These are phyloP conservation scores for Asarcornis scutulata DNA, from an alignment of 2,113 vertebrate genomes.

Conservation along the genomic window DNA sequence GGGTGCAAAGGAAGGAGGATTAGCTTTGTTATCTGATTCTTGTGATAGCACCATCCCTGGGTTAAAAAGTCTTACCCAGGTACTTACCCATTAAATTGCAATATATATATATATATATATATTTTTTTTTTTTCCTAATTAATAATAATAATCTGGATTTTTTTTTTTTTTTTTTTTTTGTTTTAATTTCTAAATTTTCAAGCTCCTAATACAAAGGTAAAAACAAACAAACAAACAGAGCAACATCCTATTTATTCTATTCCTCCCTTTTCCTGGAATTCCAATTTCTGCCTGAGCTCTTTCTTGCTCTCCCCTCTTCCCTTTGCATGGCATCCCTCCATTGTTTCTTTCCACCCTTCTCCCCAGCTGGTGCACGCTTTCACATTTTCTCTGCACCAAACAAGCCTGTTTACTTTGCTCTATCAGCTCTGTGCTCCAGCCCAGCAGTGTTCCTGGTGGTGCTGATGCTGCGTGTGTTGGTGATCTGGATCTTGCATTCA, in stretches of 20 bases:
- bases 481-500: constrained; percentile 24
- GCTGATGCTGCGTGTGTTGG: constrained; percentile 46
- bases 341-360: neutral
- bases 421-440: neutral
- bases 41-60: neutral
- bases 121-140: neutral
- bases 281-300: neutral
- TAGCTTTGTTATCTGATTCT: neutral
- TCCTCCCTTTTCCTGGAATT: neutral
- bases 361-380: neutral
- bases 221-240: neutral
- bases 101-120: too few relatives aligned
- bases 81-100: neutral
- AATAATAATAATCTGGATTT: too few relatives aligned
- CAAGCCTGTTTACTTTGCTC: neutral
- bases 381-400: neutral
- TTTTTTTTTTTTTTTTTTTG: neutral
- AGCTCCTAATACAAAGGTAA: neutral
- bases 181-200: neutral
- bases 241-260: neutral
- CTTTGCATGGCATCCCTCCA: fast-evolving
- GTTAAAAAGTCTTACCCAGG: neutral
- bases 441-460: neutral
- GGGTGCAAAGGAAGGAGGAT: neutral
- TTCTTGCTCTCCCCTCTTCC: neutral